These are phyloP conservation scores for Pituophis catenifer DNA, from an alignment of 2,113 vertebrate genomes.

Conservation along the genomic window DNA sequence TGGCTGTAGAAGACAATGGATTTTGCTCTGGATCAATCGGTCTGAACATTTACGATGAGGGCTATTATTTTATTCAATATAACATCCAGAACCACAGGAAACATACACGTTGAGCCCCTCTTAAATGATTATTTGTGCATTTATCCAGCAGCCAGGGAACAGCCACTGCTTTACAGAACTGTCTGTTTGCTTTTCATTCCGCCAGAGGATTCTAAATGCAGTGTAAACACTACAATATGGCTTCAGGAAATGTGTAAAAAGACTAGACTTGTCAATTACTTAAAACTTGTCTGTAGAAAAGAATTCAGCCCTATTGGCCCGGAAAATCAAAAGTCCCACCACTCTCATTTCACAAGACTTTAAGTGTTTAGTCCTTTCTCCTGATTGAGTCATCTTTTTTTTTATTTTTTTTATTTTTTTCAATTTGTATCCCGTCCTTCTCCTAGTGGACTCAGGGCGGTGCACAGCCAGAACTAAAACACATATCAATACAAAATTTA, in stretches of 20 bases:
- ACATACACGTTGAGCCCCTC: not conserved
- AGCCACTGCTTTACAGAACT: not conserved
- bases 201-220: not conserved
- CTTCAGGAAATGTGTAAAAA: not conserved
- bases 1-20: not conserved
- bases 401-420: too few species aligned
- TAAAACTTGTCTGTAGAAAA: not conserved
- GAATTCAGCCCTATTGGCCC: not conserved
- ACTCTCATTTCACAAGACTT: not conserved
- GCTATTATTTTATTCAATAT: not conserved
- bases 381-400: not conserved
- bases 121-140: not conserved
- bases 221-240: not conserved
- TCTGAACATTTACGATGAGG: not conserved
- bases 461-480: too few species aligned
- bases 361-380: not conserved
- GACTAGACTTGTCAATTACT: not conserved
- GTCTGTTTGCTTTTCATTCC: not conserved
- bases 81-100: not conserved
- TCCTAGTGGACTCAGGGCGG: too few species aligned
- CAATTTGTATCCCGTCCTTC: too few species aligned
- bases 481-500: too few species aligned
- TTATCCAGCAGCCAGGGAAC: not conserved
- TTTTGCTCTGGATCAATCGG: not conserved
- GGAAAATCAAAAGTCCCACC: not conserved